Base-by-base conservation (phyloP, 2,113 vertebrate genomes). In the Semicossyphus pulcher region DNA sequence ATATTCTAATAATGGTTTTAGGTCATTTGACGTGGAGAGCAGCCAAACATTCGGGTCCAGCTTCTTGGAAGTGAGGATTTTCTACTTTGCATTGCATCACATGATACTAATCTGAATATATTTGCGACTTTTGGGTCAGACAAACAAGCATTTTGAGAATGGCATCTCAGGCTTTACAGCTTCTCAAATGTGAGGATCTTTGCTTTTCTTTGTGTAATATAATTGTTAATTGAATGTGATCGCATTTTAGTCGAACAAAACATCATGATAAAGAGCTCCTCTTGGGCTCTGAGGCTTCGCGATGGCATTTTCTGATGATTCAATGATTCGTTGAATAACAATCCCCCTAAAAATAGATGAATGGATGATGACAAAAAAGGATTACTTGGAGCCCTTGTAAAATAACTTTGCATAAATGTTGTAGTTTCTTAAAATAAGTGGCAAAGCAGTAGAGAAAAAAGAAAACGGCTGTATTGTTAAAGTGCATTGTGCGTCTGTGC, bases 381-480 rank as follows among this genome's bases (percentile, higher is more conserved):
- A 42, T 18, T 39, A 41, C 14, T 16, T 34, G 2, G 0, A 42
- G n/a, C 23, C 9, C 2, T 16, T 1, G 21, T 16, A 39, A 44
- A 29, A 10, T 25, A 37, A 48, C 15, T 59, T 8, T 36, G 39
- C 28, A 53, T 23, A 25, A 34, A 5, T 47, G 60, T 1, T n/a
- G 18, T 54, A n/a, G 48, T 59, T 31, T 1, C 21, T 48, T 15
- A 49, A 4, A 32, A 16, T 45, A 37, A 42, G n/a, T 31, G 4
- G 44, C 3, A 16, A 32, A n/a, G 58, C 20, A n/a, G 20, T 4
- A 23, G 18, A 54, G 34, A 25, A 47, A 6, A 15, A 41, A 16
- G 39, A 41, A 41, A 41, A 41, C 11, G 26, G 5, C 60, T n/a
- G n/a, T n/a, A n/a, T n/a, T n/a, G n/a, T n/a, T 31, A 79, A 83